These are phyloP conservation scores for Euphonia xanthogaster DNA, from an alignment of 2,797 vertebrate genomes.

Conservation along the genomic window DNA sequence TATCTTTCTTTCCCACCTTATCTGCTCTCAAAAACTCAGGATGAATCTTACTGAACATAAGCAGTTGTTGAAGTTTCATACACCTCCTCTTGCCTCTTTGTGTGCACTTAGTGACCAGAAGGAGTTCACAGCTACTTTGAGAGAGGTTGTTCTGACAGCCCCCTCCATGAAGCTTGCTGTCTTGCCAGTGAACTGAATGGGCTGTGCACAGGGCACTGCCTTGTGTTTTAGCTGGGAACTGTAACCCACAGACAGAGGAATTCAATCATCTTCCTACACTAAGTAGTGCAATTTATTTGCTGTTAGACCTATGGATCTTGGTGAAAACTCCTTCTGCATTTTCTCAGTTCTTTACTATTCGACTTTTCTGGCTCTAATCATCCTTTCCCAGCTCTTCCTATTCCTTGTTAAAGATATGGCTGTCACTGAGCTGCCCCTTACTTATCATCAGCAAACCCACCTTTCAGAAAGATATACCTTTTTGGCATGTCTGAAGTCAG, in stretches of 20 bases:
- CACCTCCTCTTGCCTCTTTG: background rate
- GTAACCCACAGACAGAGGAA: background rate
- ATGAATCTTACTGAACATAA: background rate
- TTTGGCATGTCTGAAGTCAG: slow-evolving; percentile 22
- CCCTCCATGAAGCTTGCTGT: background rate
- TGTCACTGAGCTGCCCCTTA: background rate
- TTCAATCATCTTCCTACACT: background rate
- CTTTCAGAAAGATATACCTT: slow-evolving; percentile 24
- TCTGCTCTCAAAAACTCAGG: slow-evolving; percentile 16
- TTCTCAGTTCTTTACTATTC: background rate
- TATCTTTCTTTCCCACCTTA: slow-evolving; percentile 7
- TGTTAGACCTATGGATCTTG: background rate
- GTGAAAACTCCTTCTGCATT: background rate
- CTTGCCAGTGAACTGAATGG: background rate
- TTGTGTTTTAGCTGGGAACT: background rate
- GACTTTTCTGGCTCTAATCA: accelerated
- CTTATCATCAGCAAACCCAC: slow-evolving; percentile 1
- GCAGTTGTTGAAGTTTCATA: slow-evolving; percentile 39
- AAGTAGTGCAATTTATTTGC: background rate
- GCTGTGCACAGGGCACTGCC: background rate
- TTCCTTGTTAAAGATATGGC: background rate
- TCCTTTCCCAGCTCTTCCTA: background rate
- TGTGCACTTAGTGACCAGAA: background rate
- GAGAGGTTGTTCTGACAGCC: background rate
- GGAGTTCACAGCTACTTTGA: slow-evolving; percentile 4